Conservation (phyloP, 1,140 invertebrate genomes). For the Drosophila virilis region DNA sequence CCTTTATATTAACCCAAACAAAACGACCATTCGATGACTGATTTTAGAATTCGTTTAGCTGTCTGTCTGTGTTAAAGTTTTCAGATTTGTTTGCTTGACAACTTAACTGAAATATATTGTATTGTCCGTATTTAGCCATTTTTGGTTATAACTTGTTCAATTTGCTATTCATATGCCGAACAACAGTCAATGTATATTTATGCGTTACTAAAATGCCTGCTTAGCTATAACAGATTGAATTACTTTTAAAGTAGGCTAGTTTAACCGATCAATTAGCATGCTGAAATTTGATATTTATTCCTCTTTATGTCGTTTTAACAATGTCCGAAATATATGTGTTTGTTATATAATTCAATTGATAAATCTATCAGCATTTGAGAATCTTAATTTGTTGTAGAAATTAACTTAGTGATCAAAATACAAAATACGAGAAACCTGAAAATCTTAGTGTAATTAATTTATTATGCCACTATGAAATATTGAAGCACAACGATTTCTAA, state of each 20-base stretch:
- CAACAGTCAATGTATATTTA: slow-evolving; percentile 28
- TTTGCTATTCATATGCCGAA: slow-evolving; percentile 66
- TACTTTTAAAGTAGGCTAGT: slow-evolving; percentile 17
- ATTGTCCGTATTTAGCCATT: slow-evolving; percentile 15
- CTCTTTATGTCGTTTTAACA: neutral
- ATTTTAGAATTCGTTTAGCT: slow-evolving; percentile 46
- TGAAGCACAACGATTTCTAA: too few relatives aligned
- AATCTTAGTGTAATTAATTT: too few relatives aligned
- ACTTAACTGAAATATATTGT: slow-evolving; percentile 42
- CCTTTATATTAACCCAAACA: slow-evolving; percentile 48
- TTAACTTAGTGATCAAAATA: too few relatives aligned
- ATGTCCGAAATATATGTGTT: neutral
- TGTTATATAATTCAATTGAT: neutral
- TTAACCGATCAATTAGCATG: slow-evolving; percentile 11
- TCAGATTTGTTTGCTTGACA: slow-evolving; percentile 25
- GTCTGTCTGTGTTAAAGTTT: slow-evolving; percentile 26
- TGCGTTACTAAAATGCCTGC: slow-evolving; percentile 8
- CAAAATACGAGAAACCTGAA: too few relatives aligned
- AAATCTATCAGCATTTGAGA: too few relatives aligned
- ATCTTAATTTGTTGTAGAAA: too few relatives aligned
- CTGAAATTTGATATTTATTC: slow-evolving; percentile 35
- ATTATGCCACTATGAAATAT: too few relatives aligned
- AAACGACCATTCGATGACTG: neutral
- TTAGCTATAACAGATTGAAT: slow-evolving; percentile 15
- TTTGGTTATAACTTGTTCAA: slow-evolving; percentile 18